Evolutionary conservation across 2,888 invertebrate species (phyloP).

Genomic region (Rhogogaster chlorosoma): DNA sequence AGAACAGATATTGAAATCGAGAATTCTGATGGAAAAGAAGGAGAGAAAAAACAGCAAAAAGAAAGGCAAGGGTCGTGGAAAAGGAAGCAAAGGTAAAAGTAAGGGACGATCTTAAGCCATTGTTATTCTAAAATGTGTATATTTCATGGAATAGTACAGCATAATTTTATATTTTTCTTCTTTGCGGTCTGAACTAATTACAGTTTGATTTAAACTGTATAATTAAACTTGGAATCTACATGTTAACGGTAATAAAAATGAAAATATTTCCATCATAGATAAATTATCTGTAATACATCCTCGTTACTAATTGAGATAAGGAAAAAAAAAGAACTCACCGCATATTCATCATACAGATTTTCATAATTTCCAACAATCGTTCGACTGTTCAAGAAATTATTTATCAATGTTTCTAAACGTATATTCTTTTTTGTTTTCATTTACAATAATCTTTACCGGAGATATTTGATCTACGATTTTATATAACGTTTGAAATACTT

Average conservation of each 20-base stretch:
- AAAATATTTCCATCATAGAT: neutral
- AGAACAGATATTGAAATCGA: conserved; percentile 89
- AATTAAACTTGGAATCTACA: neutral
- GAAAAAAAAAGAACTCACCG: too few species aligned
- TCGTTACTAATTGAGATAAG: neutral
- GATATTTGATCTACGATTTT: neutral
- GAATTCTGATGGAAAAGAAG: conserved; percentile 80
- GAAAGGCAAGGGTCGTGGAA: conserved; percentile 74
- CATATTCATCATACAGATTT: neutral
- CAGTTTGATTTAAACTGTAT: neutral
- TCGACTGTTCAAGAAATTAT: neutral
- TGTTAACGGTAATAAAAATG: neutral
- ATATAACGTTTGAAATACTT: neutral
- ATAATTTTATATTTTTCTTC: neutral
- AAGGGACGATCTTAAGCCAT: conserved; percentile 35
- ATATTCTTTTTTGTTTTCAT: neutral
- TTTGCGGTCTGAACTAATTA: neutral
- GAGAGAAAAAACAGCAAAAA: conserved; percentile 78
- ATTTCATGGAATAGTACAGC: neutral
- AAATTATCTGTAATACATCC: neutral
- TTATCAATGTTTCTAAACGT: neutral
- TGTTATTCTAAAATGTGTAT: neutral
- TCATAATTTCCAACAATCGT: neutral
- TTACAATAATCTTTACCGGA: neutral
- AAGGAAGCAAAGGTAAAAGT: conserved; percentile 55